A percentile compares a stretch with the other conserved stretches of the same genome.
phyloP scores from a whole-genome alignment of 1,140 invertebrate genomes.

The honey bee (Apis mellifera) region DNA sequence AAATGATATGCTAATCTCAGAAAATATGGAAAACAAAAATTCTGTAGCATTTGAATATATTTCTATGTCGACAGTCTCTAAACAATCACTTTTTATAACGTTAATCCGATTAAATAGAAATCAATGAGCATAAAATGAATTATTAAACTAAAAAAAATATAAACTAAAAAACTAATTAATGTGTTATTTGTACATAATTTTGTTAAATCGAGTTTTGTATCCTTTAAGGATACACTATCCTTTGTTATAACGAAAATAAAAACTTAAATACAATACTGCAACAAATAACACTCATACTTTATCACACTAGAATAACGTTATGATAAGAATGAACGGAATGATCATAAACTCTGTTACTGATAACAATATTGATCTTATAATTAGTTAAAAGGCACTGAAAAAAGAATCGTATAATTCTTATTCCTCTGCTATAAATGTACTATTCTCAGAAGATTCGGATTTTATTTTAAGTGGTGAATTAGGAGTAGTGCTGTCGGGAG shows the following conservation, averaged over 20 bases:
- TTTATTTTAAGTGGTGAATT: constrained; percentile 50
- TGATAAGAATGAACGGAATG: constrained; percentile 42
- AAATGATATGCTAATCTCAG: constrained; percentile 35
- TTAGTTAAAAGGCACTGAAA: constrained; percentile 45
- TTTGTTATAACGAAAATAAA: constrained; percentile 35
- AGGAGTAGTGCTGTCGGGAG: constrained; percentile 68
- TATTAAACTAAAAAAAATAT: constrained; percentile 48
- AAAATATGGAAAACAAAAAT: constrained; percentile 19
- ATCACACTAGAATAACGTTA: constrained; percentile 50
- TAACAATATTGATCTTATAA: constrained; percentile 48
- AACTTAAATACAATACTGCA: constrained; percentile 56
- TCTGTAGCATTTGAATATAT: neutral
- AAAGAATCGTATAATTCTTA: neutral
- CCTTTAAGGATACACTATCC: neutral
- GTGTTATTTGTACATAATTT: constrained; percentile 63
- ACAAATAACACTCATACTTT: constrained; percentile 59
- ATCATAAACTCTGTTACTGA: constrained; percentile 35
- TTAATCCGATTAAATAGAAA: constrained; percentile 56
- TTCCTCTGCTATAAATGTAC: constrained; percentile 18
- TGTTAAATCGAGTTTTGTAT: constrained; percentile 21
- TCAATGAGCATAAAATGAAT: constrained; percentile 56
- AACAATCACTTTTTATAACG: constrained; percentile 35
- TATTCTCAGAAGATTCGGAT: constrained; percentile 17
- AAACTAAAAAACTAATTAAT: constrained; percentile 52
- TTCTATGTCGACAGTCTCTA: constrained; percentile 50